Evolutionary conservation across 2,113 vertebrate genomes (phyloP).

Genomic region (Spilogale gracilis): DNA sequence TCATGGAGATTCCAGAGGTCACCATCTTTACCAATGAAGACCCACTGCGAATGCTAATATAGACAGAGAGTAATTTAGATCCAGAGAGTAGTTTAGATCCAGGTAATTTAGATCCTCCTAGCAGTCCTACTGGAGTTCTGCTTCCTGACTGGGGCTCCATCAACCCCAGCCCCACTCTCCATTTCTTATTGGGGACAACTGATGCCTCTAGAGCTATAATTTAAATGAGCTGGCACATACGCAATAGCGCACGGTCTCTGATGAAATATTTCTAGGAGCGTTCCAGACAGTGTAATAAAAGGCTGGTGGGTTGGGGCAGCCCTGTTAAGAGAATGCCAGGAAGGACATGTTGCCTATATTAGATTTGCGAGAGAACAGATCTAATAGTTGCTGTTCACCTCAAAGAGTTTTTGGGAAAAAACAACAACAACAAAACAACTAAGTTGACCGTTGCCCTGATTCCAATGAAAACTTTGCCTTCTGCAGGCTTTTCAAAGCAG

Average conservation of each 20-base stretch:
- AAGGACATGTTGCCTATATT: neutral
- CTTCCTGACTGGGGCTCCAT: neutral
- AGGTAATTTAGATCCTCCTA: fast-evolving
- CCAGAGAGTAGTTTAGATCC: neutral
- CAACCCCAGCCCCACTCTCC: fast-evolving
- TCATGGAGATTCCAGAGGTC: neutral
- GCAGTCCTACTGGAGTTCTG: neutral
- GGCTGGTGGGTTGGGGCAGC: neutral
- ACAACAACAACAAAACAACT: neutral
- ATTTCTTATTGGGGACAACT: neutral
- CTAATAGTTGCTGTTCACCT: neutral
- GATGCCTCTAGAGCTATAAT: neutral
- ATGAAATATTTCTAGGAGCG: neutral
- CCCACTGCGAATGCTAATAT: fast-evolving
- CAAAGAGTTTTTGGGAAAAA: neutral
- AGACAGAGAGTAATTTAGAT: neutral
- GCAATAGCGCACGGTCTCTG: neutral
- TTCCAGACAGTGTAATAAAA: slow-evolving; percentile 20
- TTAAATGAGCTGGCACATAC: neutral
- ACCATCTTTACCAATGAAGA: neutral
- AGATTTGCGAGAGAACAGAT: slow-evolving; percentile 26
- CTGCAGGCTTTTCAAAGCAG: neutral
- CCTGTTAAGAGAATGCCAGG: neutral
- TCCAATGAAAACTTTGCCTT: neutral
- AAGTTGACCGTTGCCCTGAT: neutral